Evolutionary conservation across 1,140 invertebrate species (phyloP).

Genomic region (Leptinotarsa lineolata): DNA sequence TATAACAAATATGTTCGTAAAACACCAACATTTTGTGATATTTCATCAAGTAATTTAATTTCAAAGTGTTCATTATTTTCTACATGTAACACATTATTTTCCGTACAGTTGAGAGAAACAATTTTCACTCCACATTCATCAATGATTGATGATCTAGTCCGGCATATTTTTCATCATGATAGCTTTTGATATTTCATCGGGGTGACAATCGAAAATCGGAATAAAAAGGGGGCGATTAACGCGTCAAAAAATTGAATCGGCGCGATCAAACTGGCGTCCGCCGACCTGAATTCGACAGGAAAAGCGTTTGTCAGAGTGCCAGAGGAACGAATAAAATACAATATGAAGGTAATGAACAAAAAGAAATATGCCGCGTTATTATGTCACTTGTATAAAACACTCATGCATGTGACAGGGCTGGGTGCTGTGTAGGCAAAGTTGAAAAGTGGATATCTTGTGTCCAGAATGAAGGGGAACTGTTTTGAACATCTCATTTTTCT

Average conservation of each 20-base stretch:
- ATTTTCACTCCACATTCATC: slow-evolving; percentile 10
- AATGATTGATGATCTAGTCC: slow-evolving; percentile 1
- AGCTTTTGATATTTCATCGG: slow-evolving; percentile 11
- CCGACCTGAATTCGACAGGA: slow-evolving; percentile 5
- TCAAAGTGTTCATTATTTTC: too few relatives aligned
- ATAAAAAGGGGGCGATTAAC: slow-evolving; percentile 13
- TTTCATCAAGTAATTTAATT: too few relatives aligned
- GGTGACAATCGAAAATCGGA: not conserved
- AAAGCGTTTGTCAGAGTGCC: not conserved
- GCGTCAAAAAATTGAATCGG: slow-evolving; percentile 5
- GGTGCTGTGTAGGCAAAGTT: not conserved
- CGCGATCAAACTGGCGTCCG: slow-evolving; percentile 2
- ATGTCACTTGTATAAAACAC: not conserved
- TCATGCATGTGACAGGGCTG: not conserved
- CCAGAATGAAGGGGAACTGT: too few relatives aligned
- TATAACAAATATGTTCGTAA: too few relatives aligned
- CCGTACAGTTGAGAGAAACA: not conserved
- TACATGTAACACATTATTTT: not conserved
- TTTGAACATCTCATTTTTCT: too few relatives aligned
- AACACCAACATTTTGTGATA: too few relatives aligned
- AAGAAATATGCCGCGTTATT: not conserved
- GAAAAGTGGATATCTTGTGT: too few relatives aligned
- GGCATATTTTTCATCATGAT: slow-evolving; percentile 11
- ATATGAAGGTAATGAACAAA: not conserved
- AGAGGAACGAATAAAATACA: not conserved